These are phyloP conservation scores for Anguilla japonica DNA, from an alignment of 2,113 vertebrate genomes.

Conservation along the genomic window DNA sequence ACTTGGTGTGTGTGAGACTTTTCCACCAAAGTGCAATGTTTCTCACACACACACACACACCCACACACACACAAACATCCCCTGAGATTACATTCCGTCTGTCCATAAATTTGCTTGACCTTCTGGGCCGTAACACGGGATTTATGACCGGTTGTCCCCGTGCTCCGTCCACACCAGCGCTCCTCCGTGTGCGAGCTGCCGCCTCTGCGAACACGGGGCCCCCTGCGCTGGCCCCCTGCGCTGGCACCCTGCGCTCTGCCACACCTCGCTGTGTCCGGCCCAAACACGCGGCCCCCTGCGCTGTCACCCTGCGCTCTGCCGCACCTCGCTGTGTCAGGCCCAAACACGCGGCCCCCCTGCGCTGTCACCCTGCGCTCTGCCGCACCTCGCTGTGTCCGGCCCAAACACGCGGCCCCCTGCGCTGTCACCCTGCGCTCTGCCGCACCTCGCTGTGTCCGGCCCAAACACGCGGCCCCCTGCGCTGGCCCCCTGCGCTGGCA, in stretches of 20 bases:
- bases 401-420: too few species aligned
- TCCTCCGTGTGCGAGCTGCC: not conserved
- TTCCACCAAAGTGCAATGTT: not conserved
- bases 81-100: constrained; percentile 6
- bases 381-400: too few species aligned
- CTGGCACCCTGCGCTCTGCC: not conserved
- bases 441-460: too few species aligned
- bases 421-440: too few species aligned
- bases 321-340: too few species aligned
- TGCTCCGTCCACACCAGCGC: not conserved
- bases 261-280: not conserved
- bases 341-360: too few species aligned
- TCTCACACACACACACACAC: not conserved
- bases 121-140: constrained; percentile 11
- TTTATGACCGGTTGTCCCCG: constrained; percentile 3
- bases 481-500: too few species aligned
- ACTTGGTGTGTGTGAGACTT: not conserved
- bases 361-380: too few species aligned
- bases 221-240: not conserved
- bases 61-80: not conserved
- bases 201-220: not conserved
- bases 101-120: constrained; percentile 17
- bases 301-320: too few species aligned
- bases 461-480: too few species aligned
- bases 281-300: too few species aligned